Conservation (phyloP, 2,888 invertebrate species). For the Allacma fusca region DNA sequence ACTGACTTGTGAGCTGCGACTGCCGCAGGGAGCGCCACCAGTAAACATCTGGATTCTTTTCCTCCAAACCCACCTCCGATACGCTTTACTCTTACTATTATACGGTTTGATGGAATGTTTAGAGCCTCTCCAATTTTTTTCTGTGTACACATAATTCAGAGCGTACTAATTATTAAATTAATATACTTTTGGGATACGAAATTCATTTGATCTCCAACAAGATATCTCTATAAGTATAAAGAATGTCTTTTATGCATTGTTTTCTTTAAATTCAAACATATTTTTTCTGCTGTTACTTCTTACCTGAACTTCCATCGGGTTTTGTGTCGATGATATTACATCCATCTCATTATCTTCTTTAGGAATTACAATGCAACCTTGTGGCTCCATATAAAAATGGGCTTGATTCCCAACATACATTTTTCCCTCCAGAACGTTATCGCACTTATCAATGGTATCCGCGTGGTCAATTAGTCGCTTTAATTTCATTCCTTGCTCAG, state of each 20-base stretch:
- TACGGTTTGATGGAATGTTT: slow-evolving; percentile 64
- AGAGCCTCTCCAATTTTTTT: slow-evolving; percentile 63
- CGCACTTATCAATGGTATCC: slow-evolving; percentile 67
- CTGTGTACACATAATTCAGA: no score
- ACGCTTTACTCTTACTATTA: slow-evolving; percentile 64
- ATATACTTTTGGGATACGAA: no score
- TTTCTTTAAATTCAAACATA: no score
- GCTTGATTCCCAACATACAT: slow-evolving; percentile 88
- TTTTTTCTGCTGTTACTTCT: not conserved
- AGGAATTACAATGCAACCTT: slow-evolving; percentile 66
- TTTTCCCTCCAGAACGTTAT: slow-evolving; percentile 80
- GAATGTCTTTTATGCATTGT: no score
- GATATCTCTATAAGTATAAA: no score
- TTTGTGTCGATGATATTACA: slow-evolving; percentile 83
- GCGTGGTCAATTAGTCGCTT: slow-evolving; percentile 59
- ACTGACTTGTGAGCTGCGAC: slow-evolving; percentile 77
- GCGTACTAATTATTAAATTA: no score
- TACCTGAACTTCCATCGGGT: slow-evolving; percentile 68
- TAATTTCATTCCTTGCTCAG: slow-evolving; percentile 47
- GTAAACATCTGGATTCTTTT: slow-evolving; percentile 80
- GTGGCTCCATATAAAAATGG: slow-evolving; percentile 94
- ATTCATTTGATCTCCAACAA: no score
- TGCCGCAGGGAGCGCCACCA: slow-evolving; percentile 78
- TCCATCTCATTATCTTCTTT: slow-evolving; percentile 84
- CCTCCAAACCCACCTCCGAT: slow-evolving; percentile 97